A percentile compares a stretch with the other conserved stretches of the same genome.
Evolutionary conservation across 2,113 vertebrate species (phyloP).

Genomic region (Myiozetetes cayanensis): DNA sequence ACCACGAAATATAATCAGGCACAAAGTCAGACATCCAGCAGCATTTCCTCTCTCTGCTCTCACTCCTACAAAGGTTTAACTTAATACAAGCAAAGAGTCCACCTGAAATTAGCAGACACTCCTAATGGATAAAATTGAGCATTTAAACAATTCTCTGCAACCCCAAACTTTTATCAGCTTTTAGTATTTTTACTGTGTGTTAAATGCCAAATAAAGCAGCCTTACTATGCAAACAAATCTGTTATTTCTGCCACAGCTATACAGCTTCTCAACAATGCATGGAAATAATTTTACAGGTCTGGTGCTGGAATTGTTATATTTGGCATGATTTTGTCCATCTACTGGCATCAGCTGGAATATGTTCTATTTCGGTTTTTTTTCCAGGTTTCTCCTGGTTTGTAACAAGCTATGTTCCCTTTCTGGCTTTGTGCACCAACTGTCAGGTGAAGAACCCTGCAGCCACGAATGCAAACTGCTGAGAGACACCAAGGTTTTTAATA

Average conservation of each 20-base stretch:
- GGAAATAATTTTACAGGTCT: background rate
- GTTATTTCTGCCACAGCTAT: background rate
- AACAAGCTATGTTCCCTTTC: background rate
- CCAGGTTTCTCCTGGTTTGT: background rate
- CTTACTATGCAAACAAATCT: background rate
- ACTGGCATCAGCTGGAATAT: background rate
- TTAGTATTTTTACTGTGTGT: background rate
- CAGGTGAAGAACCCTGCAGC: background rate
- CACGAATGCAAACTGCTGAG: background rate
- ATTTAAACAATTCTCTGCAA: background rate
- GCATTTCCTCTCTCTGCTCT: background rate
- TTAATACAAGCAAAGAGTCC: background rate
- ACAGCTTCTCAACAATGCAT: background rate
- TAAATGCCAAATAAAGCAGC: background rate
- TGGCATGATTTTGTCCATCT: background rate
- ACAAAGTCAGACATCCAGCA: background rate
- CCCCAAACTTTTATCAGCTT: background rate
- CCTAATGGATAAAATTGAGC: background rate
- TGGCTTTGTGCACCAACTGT: fast-evolving
- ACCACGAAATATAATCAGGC: background rate
- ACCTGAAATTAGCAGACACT: background rate
- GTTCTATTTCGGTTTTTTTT: background rate
- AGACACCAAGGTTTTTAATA: background rate
- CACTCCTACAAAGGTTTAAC: background rate
- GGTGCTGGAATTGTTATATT: background rate